phyloP scores from a whole-genome alignment of 1,140 invertebrate species.

The Tyrophagus putrescentiae region DNA sequence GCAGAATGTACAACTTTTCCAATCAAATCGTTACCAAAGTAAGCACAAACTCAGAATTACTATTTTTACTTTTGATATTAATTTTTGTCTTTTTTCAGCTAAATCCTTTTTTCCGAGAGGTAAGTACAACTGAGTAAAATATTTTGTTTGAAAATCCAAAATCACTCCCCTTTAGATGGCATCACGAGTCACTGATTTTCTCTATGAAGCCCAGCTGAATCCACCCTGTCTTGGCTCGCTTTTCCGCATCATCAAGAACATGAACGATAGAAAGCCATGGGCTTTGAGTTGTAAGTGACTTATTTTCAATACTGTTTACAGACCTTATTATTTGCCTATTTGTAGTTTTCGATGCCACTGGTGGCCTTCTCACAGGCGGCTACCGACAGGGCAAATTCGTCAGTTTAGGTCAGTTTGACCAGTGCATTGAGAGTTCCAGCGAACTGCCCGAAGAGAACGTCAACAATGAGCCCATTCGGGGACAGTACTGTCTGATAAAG shows the following conservation, averaged over 20 bases:
- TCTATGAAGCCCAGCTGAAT: constrained; percentile 9
- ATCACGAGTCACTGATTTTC: background rate
- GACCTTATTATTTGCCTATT: background rate
- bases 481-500: constrained; percentile 14
- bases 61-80: too few relatives aligned
- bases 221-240: background rate
- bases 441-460: background rate
- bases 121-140: background rate
- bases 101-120: constrained; percentile 1
- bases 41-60: too few relatives aligned
- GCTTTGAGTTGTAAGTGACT: constrained; percentile 16
- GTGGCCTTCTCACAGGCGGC: constrained; percentile 25
- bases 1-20: constrained; percentile 14
- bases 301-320: constrained; percentile 9
- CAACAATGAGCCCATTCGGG: constrained; percentile 1
- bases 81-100: too few relatives aligned
- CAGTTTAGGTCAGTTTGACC: constrained; percentile 28
- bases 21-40: background rate
- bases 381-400: constrained; percentile 27
- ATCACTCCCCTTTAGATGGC: background rate
- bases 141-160: background rate
- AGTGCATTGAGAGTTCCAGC: constrained; percentile 26
- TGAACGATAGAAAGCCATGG: constrained; percentile 5
- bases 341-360: constrained; percentile 28
- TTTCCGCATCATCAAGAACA: background rate